Evolutionary conservation across 2,888 invertebrate species (phyloP).

Genomic region (Petrophora chlorosata): DNA sequence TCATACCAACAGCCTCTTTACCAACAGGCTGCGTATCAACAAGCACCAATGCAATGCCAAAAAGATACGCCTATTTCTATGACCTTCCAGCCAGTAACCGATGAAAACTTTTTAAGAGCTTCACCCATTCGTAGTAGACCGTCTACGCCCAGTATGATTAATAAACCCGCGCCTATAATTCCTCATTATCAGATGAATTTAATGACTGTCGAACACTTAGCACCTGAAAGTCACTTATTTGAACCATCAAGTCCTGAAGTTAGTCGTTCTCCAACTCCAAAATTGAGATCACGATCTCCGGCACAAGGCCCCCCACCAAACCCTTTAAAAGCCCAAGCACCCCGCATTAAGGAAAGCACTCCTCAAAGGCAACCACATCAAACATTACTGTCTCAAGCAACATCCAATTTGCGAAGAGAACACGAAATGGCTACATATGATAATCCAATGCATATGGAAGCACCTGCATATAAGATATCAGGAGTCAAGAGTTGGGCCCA

Average conservation of each 20-base stretch:
- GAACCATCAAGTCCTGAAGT: conserved; percentile 84
- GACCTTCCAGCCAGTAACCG: conserved; percentile 86
- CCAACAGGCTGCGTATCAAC: conserved; percentile 45
- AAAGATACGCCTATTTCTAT: conserved; percentile 82
- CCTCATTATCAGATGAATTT: conserved; percentile 92
- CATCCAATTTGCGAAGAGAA: conserved; percentile 67
- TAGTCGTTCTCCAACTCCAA: conserved; percentile 87
- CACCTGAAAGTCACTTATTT: conserved; percentile 84
- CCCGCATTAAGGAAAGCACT: conserved; percentile 82
- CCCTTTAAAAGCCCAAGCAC: conserved; percentile 86
- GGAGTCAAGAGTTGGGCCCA: conserved; percentile 58
- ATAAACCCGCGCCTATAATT: conserved; percentile 89
- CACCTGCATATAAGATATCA: conserved; percentile 54
- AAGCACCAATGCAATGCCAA: conserved; percentile 65
- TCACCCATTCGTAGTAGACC: conserved; percentile 84
- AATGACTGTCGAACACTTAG: conserved; percentile 86
- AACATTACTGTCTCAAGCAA: conserved; percentile 62
- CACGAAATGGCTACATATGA: conserved; percentile 74
- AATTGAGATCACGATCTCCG: conserved; percentile 86
- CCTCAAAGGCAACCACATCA: conserved; percentile 67
- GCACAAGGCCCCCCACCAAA: conserved; percentile 89
- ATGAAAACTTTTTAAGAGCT: conserved; percentile 78
- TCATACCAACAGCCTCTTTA: conserved; percentile 18
- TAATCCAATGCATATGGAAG: conserved; percentile 63
- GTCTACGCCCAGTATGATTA: conserved; percentile 88